Base-by-base conservation (phyloP, 2,113 vertebrate species). In the Gobiocypris rarus region DNA sequence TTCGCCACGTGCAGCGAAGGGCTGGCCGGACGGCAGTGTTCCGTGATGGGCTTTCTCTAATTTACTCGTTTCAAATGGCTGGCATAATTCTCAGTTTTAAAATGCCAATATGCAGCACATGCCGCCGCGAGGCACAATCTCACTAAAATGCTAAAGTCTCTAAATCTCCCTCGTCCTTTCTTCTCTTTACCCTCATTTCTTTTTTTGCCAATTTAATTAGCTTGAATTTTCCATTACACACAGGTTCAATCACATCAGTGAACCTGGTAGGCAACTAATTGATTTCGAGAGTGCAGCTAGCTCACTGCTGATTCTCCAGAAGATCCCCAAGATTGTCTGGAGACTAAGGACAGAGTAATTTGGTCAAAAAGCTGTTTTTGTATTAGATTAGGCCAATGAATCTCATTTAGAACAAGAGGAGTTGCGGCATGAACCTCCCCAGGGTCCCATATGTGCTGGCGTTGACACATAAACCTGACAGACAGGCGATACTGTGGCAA, bases 341-440 rank as follows among this genome's bases (percentile, higher is more conserved):
- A 88, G 89, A 89, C 81, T 87, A 75, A 76, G 81, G 89, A 87
- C 63, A 86, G 48, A 96, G 94, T 95, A 95, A 94, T 94, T 94
- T 95, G 93, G 94, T 95, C 56, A 75, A 95, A 96, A 95, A 95
- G 94, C 94, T 94, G 93, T 95, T 95, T 96, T 95, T 94, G 90
- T 92, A 95, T 95, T 95, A 95, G 95, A 96, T 96, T 96, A 95
- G 92, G 95, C 91, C 94, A 94, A 96, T 95, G 95, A 97, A 96
- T 96, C 93, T 96, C 95, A 96, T 96, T 96, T 95, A 94, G 96
- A 96, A 96, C 95, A 93, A 95, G 94, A 93, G 94, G 93, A 93
- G 95, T 94, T 94, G 94, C 93, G 90, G 92, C 93, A 93, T 88
- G 76, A 84, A 84, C 92, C 93, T 96, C 95, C 94, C 96, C 86